A percentile compares a stretch with the other conserved stretches of the same genome.
phyloP scores from a whole-genome alignment of 2,113 vertebrate genomes.

The Paradoxurus hermaphroditus region DNA sequence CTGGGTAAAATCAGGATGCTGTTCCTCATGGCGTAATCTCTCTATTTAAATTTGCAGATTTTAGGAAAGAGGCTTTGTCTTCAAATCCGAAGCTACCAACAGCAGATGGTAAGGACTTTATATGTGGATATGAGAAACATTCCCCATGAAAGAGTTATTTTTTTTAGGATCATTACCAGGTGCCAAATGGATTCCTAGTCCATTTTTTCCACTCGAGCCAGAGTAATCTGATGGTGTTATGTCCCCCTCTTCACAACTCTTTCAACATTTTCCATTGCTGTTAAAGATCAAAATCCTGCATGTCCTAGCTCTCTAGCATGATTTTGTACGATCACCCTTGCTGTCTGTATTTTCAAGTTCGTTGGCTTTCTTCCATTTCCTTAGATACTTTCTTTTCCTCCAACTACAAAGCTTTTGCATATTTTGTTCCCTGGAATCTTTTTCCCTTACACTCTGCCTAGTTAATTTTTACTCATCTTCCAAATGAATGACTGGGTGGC shows the following conservation, averaged over 20 bases:
- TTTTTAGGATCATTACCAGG: not conserved
- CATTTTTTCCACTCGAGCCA: not conserved
- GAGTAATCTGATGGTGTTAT: not conserved
- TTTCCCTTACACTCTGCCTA: not conserved
- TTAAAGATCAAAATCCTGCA: not conserved
- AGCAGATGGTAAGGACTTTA: not conserved
- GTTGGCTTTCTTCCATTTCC: not conserved
- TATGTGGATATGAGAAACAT: not conserved
- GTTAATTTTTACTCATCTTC: not conserved
- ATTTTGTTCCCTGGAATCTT: not conserved
- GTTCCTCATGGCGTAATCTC: not conserved
- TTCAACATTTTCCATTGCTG: not conserved
- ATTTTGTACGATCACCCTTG: not conserved
- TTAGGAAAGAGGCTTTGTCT: not conserved
- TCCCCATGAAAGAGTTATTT: not conserved
- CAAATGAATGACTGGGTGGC: not conserved
- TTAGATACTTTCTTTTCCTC: not conserved
- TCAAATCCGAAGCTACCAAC: not conserved
- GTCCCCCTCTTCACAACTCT: not conserved
- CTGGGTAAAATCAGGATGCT: not conserved
- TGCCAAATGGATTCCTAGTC: not conserved
- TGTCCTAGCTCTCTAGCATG: not conserved
- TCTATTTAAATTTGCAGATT: not conserved
- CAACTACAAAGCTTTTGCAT: not conserved
- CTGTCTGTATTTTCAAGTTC: not conserved